Conservation (phyloP, 2,888 invertebrate species). For the Andrena flavipes region DNA sequence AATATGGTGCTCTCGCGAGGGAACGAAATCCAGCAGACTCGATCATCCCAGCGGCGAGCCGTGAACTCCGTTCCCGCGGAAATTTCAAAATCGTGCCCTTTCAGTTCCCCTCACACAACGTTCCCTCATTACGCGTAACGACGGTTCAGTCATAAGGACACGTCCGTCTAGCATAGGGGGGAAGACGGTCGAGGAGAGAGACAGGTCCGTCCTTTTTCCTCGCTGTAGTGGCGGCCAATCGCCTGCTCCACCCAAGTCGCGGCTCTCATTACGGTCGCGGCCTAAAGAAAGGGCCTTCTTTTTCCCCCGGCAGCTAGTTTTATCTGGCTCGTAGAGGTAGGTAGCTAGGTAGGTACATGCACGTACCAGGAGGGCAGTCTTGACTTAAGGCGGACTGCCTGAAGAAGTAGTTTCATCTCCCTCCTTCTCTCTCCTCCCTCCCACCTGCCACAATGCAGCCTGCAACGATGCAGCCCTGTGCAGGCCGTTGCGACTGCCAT, state of each 20-base stretch:
- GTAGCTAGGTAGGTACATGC: slow-evolving; percentile 59
- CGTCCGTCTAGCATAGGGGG: slow-evolving; percentile 45
- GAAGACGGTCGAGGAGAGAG: slow-evolving; percentile 45
- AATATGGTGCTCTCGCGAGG: neutral
- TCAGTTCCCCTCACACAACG: slow-evolving; percentile 30
- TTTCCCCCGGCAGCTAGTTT: slow-evolving; percentile 66
- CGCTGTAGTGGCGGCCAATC: slow-evolving; percentile 59
- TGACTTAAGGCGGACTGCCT: slow-evolving; percentile 71
- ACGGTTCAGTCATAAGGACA: slow-evolving; percentile 60
- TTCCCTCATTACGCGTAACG: slow-evolving; percentile 64
- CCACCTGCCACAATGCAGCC: slow-evolving; percentile 65
- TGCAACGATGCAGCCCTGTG: slow-evolving; percentile 67
- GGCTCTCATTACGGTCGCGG: slow-evolving; percentile 66
- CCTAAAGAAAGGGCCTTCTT: slow-evolving; percentile 67
- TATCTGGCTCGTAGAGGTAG: slow-evolving; percentile 54
- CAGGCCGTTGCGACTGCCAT: slow-evolving; percentile 71
- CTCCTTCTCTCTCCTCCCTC: slow-evolving; percentile 25
- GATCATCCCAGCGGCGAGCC: slow-evolving; percentile 22
- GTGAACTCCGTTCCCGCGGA: slow-evolving; percentile 32
- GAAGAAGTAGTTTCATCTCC: slow-evolving; percentile 68
- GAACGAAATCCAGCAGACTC: slow-evolving; percentile 8
- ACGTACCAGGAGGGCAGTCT: slow-evolving; percentile 62
- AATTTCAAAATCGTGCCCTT: slow-evolving; percentile 49
- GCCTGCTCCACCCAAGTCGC: slow-evolving; percentile 61
- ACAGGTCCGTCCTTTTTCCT: slow-evolving; percentile 41